A percentile compares a stretch with the other conserved stretches of the same genome.
phyloP scores from a whole-genome alignment of 2,888 invertebrate species.

The Graphium colonna region DNA sequence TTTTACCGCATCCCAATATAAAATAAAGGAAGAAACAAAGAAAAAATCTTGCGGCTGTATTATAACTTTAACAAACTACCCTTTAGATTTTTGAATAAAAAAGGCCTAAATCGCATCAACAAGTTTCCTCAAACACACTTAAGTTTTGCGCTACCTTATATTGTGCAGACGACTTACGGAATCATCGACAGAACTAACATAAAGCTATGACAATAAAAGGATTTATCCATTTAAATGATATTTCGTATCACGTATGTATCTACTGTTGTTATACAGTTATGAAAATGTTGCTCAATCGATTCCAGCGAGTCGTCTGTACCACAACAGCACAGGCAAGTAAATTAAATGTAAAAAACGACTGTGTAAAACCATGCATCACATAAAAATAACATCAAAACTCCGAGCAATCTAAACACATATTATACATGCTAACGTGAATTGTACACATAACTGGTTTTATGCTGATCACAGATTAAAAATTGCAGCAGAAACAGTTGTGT shows the following conservation, averaged over 20 bases:
- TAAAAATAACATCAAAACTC: conserved; percentile 53
- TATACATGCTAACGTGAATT: conserved; percentile 62
- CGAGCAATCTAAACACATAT: conserved; percentile 65
- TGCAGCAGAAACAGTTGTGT: conserved; percentile 10
- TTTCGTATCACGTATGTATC: no score
- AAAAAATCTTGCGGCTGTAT: no score
- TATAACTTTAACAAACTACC: no score
- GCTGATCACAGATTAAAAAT: not conserved
- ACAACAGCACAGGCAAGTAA: conserved; percentile 52
- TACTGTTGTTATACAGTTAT: no score
- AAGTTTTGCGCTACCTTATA: no score
- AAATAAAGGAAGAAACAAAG: no score
- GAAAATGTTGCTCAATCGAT: no score
- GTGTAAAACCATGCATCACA: conserved; percentile 60
- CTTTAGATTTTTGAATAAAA: no score
- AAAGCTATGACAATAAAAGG: not conserved
- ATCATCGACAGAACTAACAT: conserved; percentile 3
- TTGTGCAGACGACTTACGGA: not conserved
- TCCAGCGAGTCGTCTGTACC: not conserved
- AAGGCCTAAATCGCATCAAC: no score
- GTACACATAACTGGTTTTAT: conserved; percentile 33
- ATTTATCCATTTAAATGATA: no score
- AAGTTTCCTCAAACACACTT: no score
- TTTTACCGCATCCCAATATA: no score
- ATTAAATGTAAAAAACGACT: conserved; percentile 52